phyloP scores from a whole-genome alignment of 2,113 vertebrate genomes.

The Dromaius novaehollandiae region DNA sequence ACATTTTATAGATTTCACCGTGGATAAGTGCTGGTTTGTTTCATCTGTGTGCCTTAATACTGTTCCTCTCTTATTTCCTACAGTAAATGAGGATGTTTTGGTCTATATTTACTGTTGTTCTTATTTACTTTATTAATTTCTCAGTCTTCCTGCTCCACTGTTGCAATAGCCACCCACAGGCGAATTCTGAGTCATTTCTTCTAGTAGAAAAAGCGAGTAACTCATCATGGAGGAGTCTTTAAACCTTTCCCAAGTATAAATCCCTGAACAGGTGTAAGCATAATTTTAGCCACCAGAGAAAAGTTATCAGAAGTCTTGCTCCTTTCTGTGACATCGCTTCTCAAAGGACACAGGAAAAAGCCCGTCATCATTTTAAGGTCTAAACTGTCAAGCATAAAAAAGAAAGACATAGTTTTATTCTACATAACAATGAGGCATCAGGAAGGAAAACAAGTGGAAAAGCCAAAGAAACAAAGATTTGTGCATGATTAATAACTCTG shows the following conservation, averaged over 20 bases:
- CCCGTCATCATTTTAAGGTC: background rate
- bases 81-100: conserved; percentile 75
- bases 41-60: conserved; percentile 79
- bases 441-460: background rate
- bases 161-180: background rate
- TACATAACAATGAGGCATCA: background rate
- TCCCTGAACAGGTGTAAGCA: background rate
- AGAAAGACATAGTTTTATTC: background rate
- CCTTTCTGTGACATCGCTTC: background rate
- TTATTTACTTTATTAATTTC: conserved; percentile 72
- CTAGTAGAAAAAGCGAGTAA: background rate
- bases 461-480: background rate
- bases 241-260: background rate
- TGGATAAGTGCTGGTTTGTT: conserved; percentile 85
- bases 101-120: conserved; percentile 75
- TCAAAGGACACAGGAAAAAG: background rate
- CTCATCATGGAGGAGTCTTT: background rate
- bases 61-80: conserved; percentile 74
- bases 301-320: background rate
- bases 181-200: conserved; percentile 38
- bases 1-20: conserved; percentile 82
- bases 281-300: background rate
- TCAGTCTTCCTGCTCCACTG: conserved; percentile 36
- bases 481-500: background rate
- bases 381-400: background rate